Evolutionary conservation across 2,113 vertebrate genomes (phyloP), one percentile per base, ranked within the genome.

Genomic region (Chionis minor): DNA sequence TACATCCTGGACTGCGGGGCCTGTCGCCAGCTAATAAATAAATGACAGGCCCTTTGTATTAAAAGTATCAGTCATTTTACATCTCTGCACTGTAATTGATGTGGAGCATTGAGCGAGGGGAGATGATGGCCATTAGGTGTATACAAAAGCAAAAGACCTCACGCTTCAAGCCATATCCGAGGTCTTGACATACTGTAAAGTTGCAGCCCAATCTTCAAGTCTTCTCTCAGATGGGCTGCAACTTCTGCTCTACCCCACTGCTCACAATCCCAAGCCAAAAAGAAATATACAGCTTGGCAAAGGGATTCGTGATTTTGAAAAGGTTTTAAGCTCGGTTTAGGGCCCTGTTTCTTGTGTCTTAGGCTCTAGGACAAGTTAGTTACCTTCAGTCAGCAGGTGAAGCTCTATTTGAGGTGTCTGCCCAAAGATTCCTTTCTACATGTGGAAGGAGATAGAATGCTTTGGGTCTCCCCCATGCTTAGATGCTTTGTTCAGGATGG

Each of bases 1-100:
- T 98, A 98, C 93, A 91, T 97, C 97, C 94, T 75, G 44, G 98
- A 77, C 98, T 97, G 97, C 97, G 98, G 98, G 96, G 98, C 97
- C 97, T 97, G 98, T 98, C 49, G 84, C 95, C 84, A 97, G 96
- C 98, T 99, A 99, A 99, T 99, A 98, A 99, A 99, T 99, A 99
- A 99, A 99, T 99, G 98, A 99, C 98, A 98, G 96, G n/a, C 92
- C 94, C 95, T 96, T 96, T 97, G 98, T 98, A 98, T 99, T 98
- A 99, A 98, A 99, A 98, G 97, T 98, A 98, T 98, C 97, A 94
- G 91, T 98, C 97, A 98, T 98, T 97, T 97, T 91, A 91, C 55
- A 95, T 96, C 95, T 96, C 97, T 97, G 97, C 91, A 90, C 97
- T 96, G 95, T 94, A 96, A 98, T 79, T 97, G 96, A 94, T 89